Conservation (phyloP, 2,797 vertebrate genomes). For the Benthosema pterotum region DNA sequence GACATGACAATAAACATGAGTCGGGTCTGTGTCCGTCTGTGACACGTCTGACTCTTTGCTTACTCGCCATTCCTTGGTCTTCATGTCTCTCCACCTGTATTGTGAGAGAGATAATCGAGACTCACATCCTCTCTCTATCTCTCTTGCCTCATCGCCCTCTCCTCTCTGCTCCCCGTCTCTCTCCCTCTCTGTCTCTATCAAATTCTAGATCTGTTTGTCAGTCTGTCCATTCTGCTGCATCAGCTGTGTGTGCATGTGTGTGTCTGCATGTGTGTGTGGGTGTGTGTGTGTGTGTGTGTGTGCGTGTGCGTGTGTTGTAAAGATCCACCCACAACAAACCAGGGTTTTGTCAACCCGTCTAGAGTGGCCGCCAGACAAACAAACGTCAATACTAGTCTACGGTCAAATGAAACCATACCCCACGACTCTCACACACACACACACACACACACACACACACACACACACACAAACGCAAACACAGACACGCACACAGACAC, state of each 20-base stretch:
- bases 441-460: slow-evolving; percentile 6
- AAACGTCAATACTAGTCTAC: too few relatives aligned
- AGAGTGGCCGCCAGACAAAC: too few relatives aligned
- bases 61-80: neutral
- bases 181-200: neutral
- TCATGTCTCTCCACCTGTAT: neutral
- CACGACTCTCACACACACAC: too few relatives aligned
- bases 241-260: slow-evolving; percentile 5
- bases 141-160: too few relatives aligned
- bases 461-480: slow-evolving; percentile 5
- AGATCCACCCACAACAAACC: too few relatives aligned
- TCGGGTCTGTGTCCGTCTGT: neutral
- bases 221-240: neutral
- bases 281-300: slow-evolving; percentile 44
- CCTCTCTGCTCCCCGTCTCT: neutral
- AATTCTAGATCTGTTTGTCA: neutral
- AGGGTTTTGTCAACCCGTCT: too few relatives aligned
- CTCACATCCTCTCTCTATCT: too few relatives aligned
- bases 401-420: neutral
- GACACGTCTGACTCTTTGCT: neutral
- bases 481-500: slow-evolving; percentile 5
- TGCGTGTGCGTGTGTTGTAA: slow-evolving; percentile 21
- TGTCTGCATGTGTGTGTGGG: neutral
- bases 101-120: too few relatives aligned
- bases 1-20: too few relatives aligned